Percentiles rank a stretch among this genome's conserved stretches.
phyloP scores from a whole-genome alignment of 2,888 invertebrate genomes.

The Druceiella hillmani region DNA sequence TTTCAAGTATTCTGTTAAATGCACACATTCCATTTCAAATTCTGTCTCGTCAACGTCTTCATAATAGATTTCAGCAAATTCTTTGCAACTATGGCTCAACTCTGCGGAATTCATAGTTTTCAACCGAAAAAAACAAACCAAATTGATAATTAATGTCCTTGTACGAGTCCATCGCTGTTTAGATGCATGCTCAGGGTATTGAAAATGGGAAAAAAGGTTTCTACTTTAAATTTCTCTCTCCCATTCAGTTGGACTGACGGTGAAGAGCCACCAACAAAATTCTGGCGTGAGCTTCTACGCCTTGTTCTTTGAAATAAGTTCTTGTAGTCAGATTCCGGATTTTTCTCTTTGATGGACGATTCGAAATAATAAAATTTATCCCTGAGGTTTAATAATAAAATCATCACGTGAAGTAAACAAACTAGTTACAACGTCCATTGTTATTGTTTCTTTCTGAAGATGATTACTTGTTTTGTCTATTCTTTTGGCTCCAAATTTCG shows the following conservation, averaged over 20 bases:
- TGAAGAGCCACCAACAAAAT: conserved; percentile 22
- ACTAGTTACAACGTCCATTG: conserved; percentile 24
- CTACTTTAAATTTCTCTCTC: conserved; percentile 23
- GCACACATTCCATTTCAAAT: conserved; percentile 22
- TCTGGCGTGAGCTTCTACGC: conserved; percentile 24
- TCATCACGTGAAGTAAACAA: conserved; percentile 22
- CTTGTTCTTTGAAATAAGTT: conserved; percentile 25
- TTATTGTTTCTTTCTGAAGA: conserved; percentile 24
- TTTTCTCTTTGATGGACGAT: conserved; percentile 20
- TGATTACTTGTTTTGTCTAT: conserved; percentile 24
- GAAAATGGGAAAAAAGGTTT: conserved; percentile 23
- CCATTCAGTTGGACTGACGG: conserved; percentile 22
- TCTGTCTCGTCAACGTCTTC: conserved; percentile 21
- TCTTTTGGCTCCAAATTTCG: conserved; percentile 23
- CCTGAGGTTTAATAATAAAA: conserved; percentile 21
- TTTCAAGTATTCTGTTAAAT: conserved; percentile 25
- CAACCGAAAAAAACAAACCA: conserved; percentile 23
- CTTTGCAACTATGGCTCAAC: conserved; percentile 19
- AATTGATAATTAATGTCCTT: conserved; percentile 21
- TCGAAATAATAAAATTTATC: conserved; percentile 25
- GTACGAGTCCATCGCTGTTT: conserved; percentile 22
- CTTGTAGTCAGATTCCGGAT: conserved; percentile 25
- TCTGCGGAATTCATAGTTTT: conserved; percentile 24
- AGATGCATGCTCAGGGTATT: conserved; percentile 24
- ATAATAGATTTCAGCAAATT: conserved; percentile 19